A percentile compares a stretch with the other conserved stretches of the same genome.
Conservation (phyloP, 2,797 vertebrate genomes). For the Glossophaga mutica region DNA sequence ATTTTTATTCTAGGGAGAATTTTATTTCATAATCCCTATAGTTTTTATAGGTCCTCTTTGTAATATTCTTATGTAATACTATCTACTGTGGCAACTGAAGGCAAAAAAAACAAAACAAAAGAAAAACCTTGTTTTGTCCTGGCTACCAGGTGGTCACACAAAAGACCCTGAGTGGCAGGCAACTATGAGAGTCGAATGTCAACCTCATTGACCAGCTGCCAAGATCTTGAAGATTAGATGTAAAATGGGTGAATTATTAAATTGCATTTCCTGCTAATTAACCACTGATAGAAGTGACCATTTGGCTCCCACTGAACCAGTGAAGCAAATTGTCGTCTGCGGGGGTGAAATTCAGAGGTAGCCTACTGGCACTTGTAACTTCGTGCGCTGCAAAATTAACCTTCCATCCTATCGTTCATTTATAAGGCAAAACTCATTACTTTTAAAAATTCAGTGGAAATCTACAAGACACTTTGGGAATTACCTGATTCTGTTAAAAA, state of each 20-base stretch:
- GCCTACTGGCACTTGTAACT: neutral
- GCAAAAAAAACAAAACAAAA: neutral
- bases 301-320: neutral
- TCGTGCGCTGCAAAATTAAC: slow-evolving; percentile 33
- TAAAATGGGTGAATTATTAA: neutral
- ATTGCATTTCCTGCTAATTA: neutral
- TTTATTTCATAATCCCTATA: neutral
- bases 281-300: neutral
- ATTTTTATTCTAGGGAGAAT: neutral
- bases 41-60: neutral
- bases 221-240: neutral
- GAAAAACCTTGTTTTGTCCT: neutral
- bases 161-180: neutral
- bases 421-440: slow-evolving; percentile 57
- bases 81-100: neutral
- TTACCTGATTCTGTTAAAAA: slow-evolving; percentile 52
- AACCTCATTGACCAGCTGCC: neutral
- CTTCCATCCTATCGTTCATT: slow-evolving; percentile 48
- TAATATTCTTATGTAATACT: neutral
- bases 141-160: neutral
- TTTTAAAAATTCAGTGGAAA: slow-evolving; percentile 52
- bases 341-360: neutral
- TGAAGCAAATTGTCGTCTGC: neutral
- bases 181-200: neutral
- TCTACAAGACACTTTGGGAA: slow-evolving; percentile 51